Evolutionary conservation across 2,888 invertebrate genomes (phyloP).

Genomic region (Diaprepes abbreviatus): DNA sequence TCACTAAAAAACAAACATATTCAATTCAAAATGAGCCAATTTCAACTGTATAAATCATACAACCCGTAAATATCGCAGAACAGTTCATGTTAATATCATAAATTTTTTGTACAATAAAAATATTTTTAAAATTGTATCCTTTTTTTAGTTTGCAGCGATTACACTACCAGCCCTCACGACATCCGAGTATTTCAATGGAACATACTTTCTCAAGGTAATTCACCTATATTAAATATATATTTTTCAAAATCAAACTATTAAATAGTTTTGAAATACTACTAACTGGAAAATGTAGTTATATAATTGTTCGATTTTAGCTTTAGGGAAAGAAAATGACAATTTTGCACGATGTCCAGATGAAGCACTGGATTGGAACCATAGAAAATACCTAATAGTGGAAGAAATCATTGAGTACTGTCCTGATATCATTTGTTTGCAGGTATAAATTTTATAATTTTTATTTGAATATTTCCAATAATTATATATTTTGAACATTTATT

Average conservation of each 20-base stretch:
- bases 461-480: too few species aligned
- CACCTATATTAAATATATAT: not conserved
- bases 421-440: constrained; percentile 81
- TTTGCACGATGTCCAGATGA: constrained; percentile 79
- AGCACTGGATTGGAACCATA: constrained; percentile 78
- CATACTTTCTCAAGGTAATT: constrained; percentile 77
- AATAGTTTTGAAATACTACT: too few species aligned
- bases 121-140: too few species aligned
- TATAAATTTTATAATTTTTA: constrained; percentile 58
- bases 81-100: too few species aligned
- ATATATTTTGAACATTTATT: too few species aligned
- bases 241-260: too few species aligned
- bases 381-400: constrained; percentile 78
- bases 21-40: too few species aligned
- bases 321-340: constrained; percentile 79
- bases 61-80: too few species aligned
- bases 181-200: constrained; percentile 80
- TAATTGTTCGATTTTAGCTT: constrained; percentile 68
- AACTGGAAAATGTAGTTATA: too few species aligned
- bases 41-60: too few species aligned
- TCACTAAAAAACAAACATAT: too few species aligned
- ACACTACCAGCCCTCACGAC: constrained; percentile 64
- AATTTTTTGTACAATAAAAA: too few species aligned
- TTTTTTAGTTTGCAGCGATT: constrained; percentile 68
- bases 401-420: constrained; percentile 79